These are phyloP conservation scores for Zaprionus camerounensis DNA, from an alignment of 1,140 invertebrate species.

Conservation along the genomic window DNA sequence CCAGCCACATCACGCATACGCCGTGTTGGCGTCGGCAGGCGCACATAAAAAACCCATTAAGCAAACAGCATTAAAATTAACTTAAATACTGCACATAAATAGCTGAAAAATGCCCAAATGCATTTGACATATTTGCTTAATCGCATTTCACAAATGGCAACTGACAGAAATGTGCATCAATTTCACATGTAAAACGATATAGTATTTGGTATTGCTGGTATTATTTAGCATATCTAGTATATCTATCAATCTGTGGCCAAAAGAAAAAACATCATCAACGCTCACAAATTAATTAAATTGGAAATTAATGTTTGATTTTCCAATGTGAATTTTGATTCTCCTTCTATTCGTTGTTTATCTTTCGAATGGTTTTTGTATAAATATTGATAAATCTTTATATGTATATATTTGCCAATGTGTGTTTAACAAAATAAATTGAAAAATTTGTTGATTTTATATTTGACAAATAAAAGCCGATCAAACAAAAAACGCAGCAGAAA, in stretches of 20 bases:
- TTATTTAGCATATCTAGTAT: background rate
- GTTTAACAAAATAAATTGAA: conserved; percentile 60
- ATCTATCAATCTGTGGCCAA: background rate
- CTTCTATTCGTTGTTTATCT: conserved; percentile 13
- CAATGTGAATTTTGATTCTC: background rate
- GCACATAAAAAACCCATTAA: conserved; percentile 78
- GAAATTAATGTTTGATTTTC: conserved; percentile 74
- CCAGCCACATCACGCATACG: conserved; percentile 45
- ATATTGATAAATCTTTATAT: too few species aligned
- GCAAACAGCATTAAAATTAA: conserved; percentile 77
- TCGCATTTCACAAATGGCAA: conserved; percentile 54
- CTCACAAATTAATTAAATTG: conserved; percentile 63
- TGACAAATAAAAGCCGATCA: conserved; percentile 14
- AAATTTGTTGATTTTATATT: conserved; percentile 46
- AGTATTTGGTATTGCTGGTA: background rate
- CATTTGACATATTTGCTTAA: conserved; percentile 74
- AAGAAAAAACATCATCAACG: conserved; percentile 30
- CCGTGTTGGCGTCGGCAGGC: conserved; percentile 43
- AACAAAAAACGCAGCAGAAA: background rate
- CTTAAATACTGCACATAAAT: conserved; percentile 62
- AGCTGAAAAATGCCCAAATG: conserved; percentile 47
- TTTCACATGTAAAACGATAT: background rate
- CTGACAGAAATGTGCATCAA: conserved; percentile 1
- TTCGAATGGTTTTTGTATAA: too few species aligned
- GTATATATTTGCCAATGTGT: conserved; percentile 61